Base-by-base conservation (phyloP, 2,797 vertebrate genomes). In the Melanotaenia parkinsoni region DNA sequence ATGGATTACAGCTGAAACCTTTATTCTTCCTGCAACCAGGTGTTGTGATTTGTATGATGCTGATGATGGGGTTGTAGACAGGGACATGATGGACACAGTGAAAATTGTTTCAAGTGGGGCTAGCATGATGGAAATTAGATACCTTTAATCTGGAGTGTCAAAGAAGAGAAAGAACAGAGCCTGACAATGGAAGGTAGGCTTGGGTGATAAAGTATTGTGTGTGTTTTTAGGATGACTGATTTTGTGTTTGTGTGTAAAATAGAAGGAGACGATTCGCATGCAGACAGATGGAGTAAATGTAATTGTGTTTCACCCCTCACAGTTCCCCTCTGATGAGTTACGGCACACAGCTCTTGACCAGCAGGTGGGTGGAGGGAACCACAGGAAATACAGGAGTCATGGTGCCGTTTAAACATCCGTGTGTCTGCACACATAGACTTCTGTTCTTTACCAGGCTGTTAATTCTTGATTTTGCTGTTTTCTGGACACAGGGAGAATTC, bases 251-350 rank as follows among this genome's bases (percentile, higher is more conserved):
- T 77, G 64, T 58, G 69, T 45, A 76, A 77, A 65, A 67, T 5
- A 57, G 40, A 71, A 40, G 6, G 22, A 74, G 63, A 45, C 45
- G 26, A 58, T 45, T 40, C 72, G 53, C 38, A 69, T 45, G 70
- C 67, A 69, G 77, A 83, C 80, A 84, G 79, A 90, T 81, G 72
- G 80, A 78, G 76, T 77, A 33, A 67, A 81, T 72, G 80, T 89
- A 86, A 92, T 86, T 87, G 82, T 82, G 59, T 86, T 84, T 88
- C 84, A 67, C 63, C 72, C 78, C 66, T 67, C 76, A 50, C 71
- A 13, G 74, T 72, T 67, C 70, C 70, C 65, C 61, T 70, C 66
- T 76, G 78, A 83, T 79, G 83, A 86, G 86, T 87, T 75, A 68
- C 64, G 68, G 76, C 72, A 63, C 65, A 28, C 32, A 14, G 67